Evolutionary conservation across 1,140 invertebrate species (phyloP).

Genomic region (Ditylenchus dipsaci): DNA sequence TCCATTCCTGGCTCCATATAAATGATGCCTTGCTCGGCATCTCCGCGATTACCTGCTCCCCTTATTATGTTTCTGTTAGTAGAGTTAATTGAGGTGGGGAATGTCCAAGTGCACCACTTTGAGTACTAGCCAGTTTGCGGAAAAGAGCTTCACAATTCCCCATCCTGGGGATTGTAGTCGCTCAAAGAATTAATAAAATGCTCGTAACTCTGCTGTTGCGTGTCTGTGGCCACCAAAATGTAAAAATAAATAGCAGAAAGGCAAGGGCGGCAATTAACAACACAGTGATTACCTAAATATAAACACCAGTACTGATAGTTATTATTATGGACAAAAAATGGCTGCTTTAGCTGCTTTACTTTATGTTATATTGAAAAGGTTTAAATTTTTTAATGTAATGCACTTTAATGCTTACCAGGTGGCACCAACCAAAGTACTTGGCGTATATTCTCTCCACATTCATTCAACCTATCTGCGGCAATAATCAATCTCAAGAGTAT

Average conservation of each 20-base stretch:
- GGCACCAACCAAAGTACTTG: conserved; percentile 3
- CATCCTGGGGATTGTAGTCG: not conserved
- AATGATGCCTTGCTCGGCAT: too few species aligned
- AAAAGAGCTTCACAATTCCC: not conserved
- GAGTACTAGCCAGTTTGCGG: not conserved
- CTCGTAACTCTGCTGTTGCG: not conserved
- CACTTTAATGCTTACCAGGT: not conserved
- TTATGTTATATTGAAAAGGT: too few species aligned
- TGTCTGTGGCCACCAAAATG: not conserved
- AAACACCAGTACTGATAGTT: too few species aligned
- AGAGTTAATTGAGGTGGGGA: too few species aligned
- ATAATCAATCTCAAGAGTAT: too few species aligned
- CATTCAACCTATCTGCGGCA: not conserved
- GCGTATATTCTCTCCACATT: not conserved
- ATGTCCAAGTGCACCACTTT: too few species aligned
- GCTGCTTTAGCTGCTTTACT: too few species aligned
- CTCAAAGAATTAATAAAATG: not conserved
- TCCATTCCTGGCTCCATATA: too few species aligned
- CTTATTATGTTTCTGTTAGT: too few species aligned
- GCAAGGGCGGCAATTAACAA: not conserved
- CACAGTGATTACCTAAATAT: not conserved
- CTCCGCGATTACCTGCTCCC: too few species aligned
- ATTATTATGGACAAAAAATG: too few species aligned
- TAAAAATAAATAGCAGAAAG: not conserved
- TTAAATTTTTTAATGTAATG: too few species aligned